Evolutionary conservation across 2,113 vertebrate genomes (phyloP), one percentile per base, ranked within the genome.

Genomic region (Fukomys damarensis): DNA sequence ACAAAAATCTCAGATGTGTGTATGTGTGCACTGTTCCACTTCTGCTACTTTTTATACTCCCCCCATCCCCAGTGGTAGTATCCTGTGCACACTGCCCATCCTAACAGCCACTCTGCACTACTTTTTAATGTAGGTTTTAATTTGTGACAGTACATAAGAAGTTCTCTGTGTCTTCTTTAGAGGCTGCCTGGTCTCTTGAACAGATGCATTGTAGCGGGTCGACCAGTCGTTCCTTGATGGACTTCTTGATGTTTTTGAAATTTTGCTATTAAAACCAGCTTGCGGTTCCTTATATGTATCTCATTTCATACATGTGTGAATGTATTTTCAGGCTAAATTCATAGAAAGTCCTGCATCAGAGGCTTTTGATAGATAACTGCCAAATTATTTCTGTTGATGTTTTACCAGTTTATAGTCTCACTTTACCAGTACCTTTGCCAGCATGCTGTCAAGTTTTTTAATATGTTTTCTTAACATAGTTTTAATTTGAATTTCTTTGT

Each of bases 401-500:
- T 68, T 61, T 38, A 16, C 32, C 26, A 52, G 19, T 46, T 68
- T n/a, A 13, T 9, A 46, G 43, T 41, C 76, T 17, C 16, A 30
- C 63, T 38, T 85, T 68, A 20, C 43, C 24, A 43, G 0, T 0
- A 2, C 30, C 22, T 61, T 68, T 24, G 59, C 59, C 43, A 38
- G 7, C 24, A 2, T 13, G 19, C 58, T 24, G 28, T 0, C 11
- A 38, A 11, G 5, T 84, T 93, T 63, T 72, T 19, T 19, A 76
- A 43, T 68, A 32, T 88, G 43, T 58, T 79, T 79, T 58, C 30
- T 59, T 81, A 54, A 72, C 14, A 16, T 22, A 35, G 49, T 61
- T 89, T 80, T 59, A 49, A 41, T 68, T 76, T 92, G 56, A 63
- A 11, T 46, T 92, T 92, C 19, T 92, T 66, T 81, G 82, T 49